Conservation (phyloP, 2,113 vertebrate species). For the Bubo bubo region DNA sequence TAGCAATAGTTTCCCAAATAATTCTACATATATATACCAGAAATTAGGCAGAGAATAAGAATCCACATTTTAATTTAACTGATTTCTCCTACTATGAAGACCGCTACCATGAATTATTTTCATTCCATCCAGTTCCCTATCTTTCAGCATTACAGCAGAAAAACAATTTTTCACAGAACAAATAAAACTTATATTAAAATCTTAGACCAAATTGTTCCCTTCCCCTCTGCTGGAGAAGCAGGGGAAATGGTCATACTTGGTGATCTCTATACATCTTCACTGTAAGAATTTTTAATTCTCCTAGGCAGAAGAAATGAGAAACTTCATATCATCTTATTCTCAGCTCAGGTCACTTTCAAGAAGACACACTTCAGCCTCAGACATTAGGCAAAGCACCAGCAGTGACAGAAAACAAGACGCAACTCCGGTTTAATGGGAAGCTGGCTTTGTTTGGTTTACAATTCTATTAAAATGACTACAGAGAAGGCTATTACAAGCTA, state of each 20-base stretch:
- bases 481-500: not conserved
- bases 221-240: not conserved
- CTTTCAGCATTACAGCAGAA: not conserved
- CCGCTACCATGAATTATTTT: not conserved
- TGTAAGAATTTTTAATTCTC: not conserved
- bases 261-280: not conserved
- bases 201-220: not conserved
- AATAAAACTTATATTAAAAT: not conserved
- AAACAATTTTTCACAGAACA: not conserved
- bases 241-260: not conserved
- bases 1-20: not conserved
- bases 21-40: not conserved
- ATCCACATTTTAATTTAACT: not conserved
- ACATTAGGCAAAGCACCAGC: not conserved
- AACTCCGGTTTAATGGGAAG: not conserved
- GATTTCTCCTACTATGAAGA: not conserved
- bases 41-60: not conserved
- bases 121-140: not conserved
- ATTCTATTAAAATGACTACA: not conserved
- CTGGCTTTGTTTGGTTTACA: not conserved
- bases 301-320: not conserved
- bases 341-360: not conserved
- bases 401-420: not conserved
- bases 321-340: not conserved
- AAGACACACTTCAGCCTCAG: not conserved